Evolutionary conservation across 2,888 invertebrate genomes (phyloP), one percentile per base, ranked within the genome.

Genomic region (Spodoptera exigua): DNA sequence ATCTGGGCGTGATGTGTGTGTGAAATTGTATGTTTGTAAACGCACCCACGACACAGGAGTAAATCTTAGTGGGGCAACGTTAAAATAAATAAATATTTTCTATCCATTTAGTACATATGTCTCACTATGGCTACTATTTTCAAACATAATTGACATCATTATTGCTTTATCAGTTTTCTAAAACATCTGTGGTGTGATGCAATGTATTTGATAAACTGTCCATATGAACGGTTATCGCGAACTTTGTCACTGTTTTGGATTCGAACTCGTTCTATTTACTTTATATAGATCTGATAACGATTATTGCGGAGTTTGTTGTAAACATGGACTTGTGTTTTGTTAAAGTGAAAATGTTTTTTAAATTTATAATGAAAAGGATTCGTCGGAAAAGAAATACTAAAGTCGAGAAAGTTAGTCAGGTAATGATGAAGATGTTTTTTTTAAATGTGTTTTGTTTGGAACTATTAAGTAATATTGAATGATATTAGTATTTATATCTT

Each of bases 141-240:
- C n/a, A 27, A 27, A 27, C 7, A 27, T 9, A 27, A 27, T 27
- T 27, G 27, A 27, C 27, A 27, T 27, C 27, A 27, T 27, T 27
- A n/a, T n/a, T 27, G 9, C 27, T 27, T 27, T 27, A 27, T 27
- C 27, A 27, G 27, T 27, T 27, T 27, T 27, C 27, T 27, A 5
- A 9, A 54, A 58, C 73, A 66, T 59, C 56, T 64, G 49, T 21
- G 51, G 12, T 36, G 16, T 73, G 68, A 69, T 73, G 73, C 52
- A 73, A 60, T 67, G 5, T 69, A 73, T 67, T 69, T 55, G 68
- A 73, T 73, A 69, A 67, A 67, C 46, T 36, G 34, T 47, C 9
- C 27, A 53, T 67, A 36, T 16, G 32, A 34, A 21, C 45, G n/a
- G 37, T 69, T 70, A 70, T 69, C 74, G 45, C 47, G 2, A 61